phyloP scores from a whole-genome alignment of 2,888 invertebrate genomes.

The Cyrtodaria siliqua region DNA sequence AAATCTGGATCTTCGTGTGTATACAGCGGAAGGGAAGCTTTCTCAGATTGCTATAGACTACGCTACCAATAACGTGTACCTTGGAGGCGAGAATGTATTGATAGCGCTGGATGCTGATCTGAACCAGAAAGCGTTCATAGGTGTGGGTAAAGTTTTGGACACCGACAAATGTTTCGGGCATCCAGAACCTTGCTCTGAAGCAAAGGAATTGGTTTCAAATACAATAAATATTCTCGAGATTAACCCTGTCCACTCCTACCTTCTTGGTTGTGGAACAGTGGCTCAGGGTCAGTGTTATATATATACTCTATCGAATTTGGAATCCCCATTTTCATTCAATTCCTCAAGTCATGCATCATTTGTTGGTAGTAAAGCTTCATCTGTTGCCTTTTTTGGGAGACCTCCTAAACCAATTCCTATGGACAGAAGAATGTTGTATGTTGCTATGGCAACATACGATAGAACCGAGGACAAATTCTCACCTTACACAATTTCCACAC shows the following conservation, averaged over 20 bases:
- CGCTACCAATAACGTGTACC: constrained; percentile 28
- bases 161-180: constrained; percentile 43
- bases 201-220: constrained; percentile 19
- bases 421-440: constrained; percentile 41
- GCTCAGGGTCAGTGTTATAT: constrained; percentile 52
- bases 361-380: constrained; percentile 52
- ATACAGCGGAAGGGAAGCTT: constrained; percentile 20
- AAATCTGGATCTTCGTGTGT: neutral
- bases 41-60: constrained; percentile 31
- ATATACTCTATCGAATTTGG: constrained; percentile 39
- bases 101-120: constrained; percentile 21
- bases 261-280: constrained; percentile 54
- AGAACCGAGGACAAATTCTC: constrained; percentile 43
- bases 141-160: constrained; percentile 38
- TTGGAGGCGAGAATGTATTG: constrained; percentile 50
- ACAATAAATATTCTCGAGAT: constrained; percentile 42
- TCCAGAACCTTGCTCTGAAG: constrained; percentile 15
- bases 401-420: constrained; percentile 30
- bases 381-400: constrained; percentile 48
- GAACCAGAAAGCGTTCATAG: too few species aligned
- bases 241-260: constrained; percentile 41
- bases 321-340: constrained; percentile 23
- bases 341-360: constrained; percentile 47
- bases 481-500: constrained; percentile 54
- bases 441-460: constrained; percentile 53